Percentiles rank a stretch among this genome's conserved stretches.
Evolutionary conservation across 2,888 invertebrate species (phyloP).

Genomic region (Papilio gigon): DNA sequence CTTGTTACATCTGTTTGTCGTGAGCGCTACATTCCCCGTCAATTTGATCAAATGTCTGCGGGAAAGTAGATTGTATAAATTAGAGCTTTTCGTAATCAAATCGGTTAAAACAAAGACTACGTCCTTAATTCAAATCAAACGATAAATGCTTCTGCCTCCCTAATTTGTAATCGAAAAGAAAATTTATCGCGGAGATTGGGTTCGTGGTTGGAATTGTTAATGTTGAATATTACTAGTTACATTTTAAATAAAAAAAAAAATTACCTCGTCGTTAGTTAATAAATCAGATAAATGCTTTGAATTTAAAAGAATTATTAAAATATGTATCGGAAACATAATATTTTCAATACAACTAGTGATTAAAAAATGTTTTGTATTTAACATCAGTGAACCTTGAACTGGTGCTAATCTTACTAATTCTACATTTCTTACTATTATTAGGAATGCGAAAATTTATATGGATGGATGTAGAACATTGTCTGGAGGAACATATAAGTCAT

Average conservation of each 20-base stretch:
- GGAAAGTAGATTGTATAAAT: slow-evolving; percentile 44
- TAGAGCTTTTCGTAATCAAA: slow-evolving; percentile 47
- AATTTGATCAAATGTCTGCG: slow-evolving; percentile 50
- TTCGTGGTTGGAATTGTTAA: slow-evolving; percentile 45
- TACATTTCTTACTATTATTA: too few relatives aligned
- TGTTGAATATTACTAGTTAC: slow-evolving; percentile 23
- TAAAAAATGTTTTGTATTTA: not conserved
- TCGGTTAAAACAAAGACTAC: slow-evolving; percentile 47
- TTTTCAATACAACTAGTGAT: not conserved
- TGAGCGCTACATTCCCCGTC: not conserved
- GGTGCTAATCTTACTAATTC: too few relatives aligned
- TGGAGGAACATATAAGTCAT: too few relatives aligned
- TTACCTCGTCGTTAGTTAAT: not conserved
- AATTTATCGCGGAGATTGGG: slow-evolving; percentile 46
- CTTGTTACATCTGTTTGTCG: not conserved
- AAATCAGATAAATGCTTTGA: not conserved
- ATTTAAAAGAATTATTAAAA: not conserved
- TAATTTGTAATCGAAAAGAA: slow-evolving; percentile 49
- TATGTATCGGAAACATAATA: not conserved
- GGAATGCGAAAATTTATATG: too few relatives aligned
- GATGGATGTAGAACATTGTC: too few relatives aligned
- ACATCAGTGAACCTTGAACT: not conserved
- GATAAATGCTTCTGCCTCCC: slow-evolving; percentile 45
- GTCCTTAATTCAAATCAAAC: slow-evolving; percentile 50
- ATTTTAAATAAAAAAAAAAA: slow-evolving; percentile 20